These are phyloP conservation scores for Ascaphus truei DNA, from an alignment of 2,113 vertebrate species.

Conservation along the genomic window DNA sequence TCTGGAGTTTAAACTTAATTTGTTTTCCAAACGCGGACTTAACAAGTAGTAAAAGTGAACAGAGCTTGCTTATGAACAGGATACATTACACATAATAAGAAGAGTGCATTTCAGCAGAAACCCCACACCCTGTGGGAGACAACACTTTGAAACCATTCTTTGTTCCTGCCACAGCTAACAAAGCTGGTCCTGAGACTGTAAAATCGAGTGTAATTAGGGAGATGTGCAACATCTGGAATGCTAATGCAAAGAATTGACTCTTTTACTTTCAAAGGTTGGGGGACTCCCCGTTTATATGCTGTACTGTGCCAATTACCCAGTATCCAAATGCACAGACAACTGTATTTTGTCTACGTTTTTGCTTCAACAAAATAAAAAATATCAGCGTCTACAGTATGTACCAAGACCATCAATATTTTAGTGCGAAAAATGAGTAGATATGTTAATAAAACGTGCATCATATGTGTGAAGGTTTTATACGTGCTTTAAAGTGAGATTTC, in stretches of 20 bases:
- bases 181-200: constrained; percentile 14
- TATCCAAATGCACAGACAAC: not conserved
- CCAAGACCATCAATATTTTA: no score
- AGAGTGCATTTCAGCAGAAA: not conserved
- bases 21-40: constrained; percentile 38
- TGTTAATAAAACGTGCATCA: no score
- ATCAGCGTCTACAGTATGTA: no score
- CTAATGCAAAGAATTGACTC: not conserved
- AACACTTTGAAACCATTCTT: not conserved
- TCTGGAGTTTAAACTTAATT: constrained; percentile 28
- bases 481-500: no score
- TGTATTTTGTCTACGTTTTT: not conserved
- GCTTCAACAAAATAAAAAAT: not conserved
- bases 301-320: not conserved
- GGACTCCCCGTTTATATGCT: constrained; percentile 1
- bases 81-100: constrained; percentile 5
- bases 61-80: constrained; percentile 36
- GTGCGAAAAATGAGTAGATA: no score
- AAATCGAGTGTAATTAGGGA: constrained; percentile 7
- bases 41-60: constrained; percentile 40
- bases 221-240: constrained; percentile 30
- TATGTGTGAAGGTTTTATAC: no score
- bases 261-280: constrained; percentile 30
- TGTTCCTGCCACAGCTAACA: not conserved
- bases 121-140: not conserved